These are phyloP conservation scores for Felis chaus DNA, from an alignment of 2,113 vertebrate genomes.

Conservation along the genomic window DNA sequence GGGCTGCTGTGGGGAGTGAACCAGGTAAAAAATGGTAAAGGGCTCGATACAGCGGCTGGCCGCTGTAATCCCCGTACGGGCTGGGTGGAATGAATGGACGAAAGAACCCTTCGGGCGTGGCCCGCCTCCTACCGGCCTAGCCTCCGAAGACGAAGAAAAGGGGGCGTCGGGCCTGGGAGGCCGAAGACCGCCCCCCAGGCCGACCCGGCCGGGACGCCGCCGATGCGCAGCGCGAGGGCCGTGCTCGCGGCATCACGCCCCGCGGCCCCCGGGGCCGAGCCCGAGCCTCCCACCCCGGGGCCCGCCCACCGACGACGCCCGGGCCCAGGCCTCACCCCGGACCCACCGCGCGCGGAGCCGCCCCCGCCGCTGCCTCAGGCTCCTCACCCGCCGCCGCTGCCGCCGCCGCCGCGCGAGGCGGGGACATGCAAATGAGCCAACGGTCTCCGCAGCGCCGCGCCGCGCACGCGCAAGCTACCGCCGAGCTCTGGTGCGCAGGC, in stretches of 20 bases:
- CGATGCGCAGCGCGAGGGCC: background rate
- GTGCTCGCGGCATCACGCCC: background rate
- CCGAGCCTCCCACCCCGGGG: background rate
- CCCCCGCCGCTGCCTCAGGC: background rate
- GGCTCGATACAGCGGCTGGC: background rate
- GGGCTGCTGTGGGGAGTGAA: background rate
- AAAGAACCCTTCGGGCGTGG: background rate
- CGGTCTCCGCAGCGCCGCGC: slow-evolving; percentile 67
- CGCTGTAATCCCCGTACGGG: background rate
- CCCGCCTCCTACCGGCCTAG: background rate
- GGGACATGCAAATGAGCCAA: slow-evolving; percentile 78
- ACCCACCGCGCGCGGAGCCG: slow-evolving; percentile 41
- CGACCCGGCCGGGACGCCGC: background rate
- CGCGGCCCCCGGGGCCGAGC: background rate
- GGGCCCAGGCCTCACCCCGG: slow-evolving; percentile 22
- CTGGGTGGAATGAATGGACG: slow-evolving; percentile 35
- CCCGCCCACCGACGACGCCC: background rate
- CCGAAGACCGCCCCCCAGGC: background rate
- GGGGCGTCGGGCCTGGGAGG: background rate
- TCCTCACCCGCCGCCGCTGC: background rate
- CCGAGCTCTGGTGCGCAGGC: background rate
- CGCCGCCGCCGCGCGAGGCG: slow-evolving; percentile 61
- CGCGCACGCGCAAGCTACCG: slow-evolving; percentile 63
- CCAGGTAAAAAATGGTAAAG: background rate
- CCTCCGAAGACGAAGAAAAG: background rate